Evolutionary conservation across 2,113 vertebrate genomes (phyloP).

Genomic region (Catharus bicknelli): DNA sequence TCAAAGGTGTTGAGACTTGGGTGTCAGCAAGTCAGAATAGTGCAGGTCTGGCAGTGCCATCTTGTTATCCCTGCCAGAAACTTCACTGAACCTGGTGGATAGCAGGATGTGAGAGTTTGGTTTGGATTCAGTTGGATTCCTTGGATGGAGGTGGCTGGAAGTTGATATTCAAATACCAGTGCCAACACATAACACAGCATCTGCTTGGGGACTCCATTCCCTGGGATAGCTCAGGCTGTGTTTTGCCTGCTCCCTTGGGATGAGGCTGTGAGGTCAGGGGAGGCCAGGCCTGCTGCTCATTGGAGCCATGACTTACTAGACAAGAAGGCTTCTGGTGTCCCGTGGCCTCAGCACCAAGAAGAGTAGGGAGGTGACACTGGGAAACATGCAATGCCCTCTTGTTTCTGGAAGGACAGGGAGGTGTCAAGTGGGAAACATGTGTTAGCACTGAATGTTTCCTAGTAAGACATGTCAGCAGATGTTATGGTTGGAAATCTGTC

Average conservation of each 20-base stretch:
- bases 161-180: not conserved
- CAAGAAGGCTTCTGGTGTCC: not conserved
- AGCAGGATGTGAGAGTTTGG: not conserved
- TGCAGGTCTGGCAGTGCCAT: not conserved
- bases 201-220: not conserved
- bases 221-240: not conserved
- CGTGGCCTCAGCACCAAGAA: not conserved
- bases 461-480: not conserved
- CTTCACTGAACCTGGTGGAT: not conserved
- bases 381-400: not conserved
- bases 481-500: not conserved
- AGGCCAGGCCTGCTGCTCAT: not conserved
- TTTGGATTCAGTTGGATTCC: not conserved
- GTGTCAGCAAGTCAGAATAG: not conserved
- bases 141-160: not conserved
- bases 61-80: not conserved
- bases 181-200: not conserved
- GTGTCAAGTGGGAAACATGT: not conserved
- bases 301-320: not conserved
- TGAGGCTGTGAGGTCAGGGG: not conserved
- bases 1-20: not conserved
- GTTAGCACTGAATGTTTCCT: not conserved
- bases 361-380: not conserved
- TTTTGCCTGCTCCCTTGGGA: not conserved
- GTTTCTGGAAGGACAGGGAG: not conserved